Evolutionary conservation across 2,888 invertebrate species (phyloP), one percentile per base, ranked within the genome.

Genomic region (Copidosoma aretas): DNA sequence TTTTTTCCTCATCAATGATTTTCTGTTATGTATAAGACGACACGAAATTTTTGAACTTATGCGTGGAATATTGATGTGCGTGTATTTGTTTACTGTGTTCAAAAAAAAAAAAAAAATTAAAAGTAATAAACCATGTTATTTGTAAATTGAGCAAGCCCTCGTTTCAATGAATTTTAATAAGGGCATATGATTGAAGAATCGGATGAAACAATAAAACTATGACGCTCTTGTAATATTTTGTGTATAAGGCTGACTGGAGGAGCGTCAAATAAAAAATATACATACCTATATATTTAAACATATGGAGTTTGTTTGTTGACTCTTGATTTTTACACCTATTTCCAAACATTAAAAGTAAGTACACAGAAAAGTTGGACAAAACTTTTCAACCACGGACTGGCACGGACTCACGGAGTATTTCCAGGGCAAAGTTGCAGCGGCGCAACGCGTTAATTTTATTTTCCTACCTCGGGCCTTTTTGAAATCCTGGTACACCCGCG

Each of bases 231-330:
- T 77, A 78, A 76, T 74, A 74, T 78, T 78, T 78, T 77, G 72
- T 77, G 72, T 73, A 77, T 77, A 77, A 79, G 76, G 75, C 75
- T 78, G 76, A 78, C 75, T 54, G 73, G 73, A 73, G 76, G 67
- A 72, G 74, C 68, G 72, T 61, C 75, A 77, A 76, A 76, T 77
- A 77, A 77, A 76, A 74, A n/a, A n/a, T n/a, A n/a, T n/a, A n/a
- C n/a, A 75, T 77, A 76, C 61, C 63, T 71, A 64, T 71, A 32
- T 32, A 71, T 71, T 71, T 71, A 71, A 71, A 67, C 19, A 52
- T n/a, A 52, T 49, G 10, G 24, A 19, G 15, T 67, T 63, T 53
- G 17, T 32, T 43, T 54, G n/a, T n/a, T n/a, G n/a, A n/a, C n/a
- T n/a, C n/a, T n/a, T n/a, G n/a, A n/a, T n/a, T n/a, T n/a, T n/a